A percentile compares a stretch with the other conserved stretches of the same genome.
These are phyloP conservation scores for Dichetophora obliterata DNA, from an alignment of 2,888 invertebrate genomes.

Conservation along the genomic window DNA sequence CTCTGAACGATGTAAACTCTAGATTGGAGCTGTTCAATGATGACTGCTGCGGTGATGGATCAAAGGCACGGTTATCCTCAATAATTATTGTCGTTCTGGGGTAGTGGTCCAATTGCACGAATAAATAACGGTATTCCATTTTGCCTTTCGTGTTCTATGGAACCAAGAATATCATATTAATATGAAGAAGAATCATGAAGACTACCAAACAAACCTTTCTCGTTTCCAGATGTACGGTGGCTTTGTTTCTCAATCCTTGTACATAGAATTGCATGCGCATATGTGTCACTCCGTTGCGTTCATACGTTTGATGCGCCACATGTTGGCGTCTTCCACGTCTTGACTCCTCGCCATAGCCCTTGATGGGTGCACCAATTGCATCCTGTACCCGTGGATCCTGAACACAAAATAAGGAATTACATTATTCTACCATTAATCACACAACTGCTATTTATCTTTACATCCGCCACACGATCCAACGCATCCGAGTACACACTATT, in stretches of 20 bases:
- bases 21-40: constrained; percentile 43
- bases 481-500: constrained; percentile 87
- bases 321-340: constrained; percentile 85
- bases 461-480: constrained; percentile 79
- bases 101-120: constrained; percentile 86
- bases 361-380: constrained; percentile 90
- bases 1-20: constrained; percentile 45
- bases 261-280: constrained; percentile 93
- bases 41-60: constrained; percentile 44
- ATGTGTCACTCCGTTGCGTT: constrained; percentile 81
- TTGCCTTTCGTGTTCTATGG: constrained; percentile 82
- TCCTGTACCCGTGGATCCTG: constrained; percentile 83
- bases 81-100: constrained; percentile 81
- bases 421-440: neutral
- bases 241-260: constrained; percentile 85
- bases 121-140: constrained; percentile 85
- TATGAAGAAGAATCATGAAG: too few relatives aligned
- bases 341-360: constrained; percentile 89
- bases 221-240: constrained; percentile 89
- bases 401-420: neutral
- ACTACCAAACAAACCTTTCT: constrained; percentile 74
- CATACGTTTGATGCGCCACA: constrained; percentile 83
- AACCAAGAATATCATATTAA: constrained; percentile 37
- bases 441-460: constrained; percentile 57
- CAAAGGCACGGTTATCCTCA: constrained; percentile 79